Evolutionary conservation across 2,888 invertebrate genomes (phyloP), one percentile per base, ranked within the genome.

Genomic region (Athripsodes cinereus): DNA sequence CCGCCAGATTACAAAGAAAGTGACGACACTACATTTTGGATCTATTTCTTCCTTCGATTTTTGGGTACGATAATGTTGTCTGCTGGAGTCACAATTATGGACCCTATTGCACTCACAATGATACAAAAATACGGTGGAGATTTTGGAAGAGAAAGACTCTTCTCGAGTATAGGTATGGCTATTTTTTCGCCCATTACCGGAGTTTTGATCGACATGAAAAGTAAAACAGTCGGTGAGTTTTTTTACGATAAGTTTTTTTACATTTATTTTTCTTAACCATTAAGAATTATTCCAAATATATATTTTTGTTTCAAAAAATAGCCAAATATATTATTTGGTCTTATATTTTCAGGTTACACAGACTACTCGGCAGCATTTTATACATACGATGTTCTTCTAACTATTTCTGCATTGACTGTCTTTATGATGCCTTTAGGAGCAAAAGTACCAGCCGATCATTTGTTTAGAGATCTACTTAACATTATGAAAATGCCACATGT

Each of bases 321-420:
- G n/a, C n/a, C n/a, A n/a, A n/a, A n/a, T n/a, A 11, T 34, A 34
- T n/a, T n/a, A n/a, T n/a, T n/a, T n/a, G n/a, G n/a, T n/a, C n/a
- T 22, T 1, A 13, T 52, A 52, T 49, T 53, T 70, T 67, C 82
- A 79, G 90, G 87, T 65, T 87, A 88, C 70, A 89, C 88, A 1
- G 90, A 92, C 72, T 92, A 91, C 73, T 89, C 90, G 54, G 86
- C 90, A n/a, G 90, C 91, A n/a, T 91, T 92, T 72, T 91, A 90
- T 70, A 83, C 86, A 0, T 90, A 90, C 67, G 90, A 90, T 68
- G 81, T 84, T 50, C 74, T 92, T 40, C 78, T 90, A 63, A 72
- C 86, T 13, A 79, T 90, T 67, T 87, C 91, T 22, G 85, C 88
- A 1, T 69, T 89, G 53, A 84, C 88, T 1, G 87, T 91, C 5